Evolutionary conservation across 2,797 vertebrate species (phyloP).

Genomic region (Novumbra hubbsi): DNA sequence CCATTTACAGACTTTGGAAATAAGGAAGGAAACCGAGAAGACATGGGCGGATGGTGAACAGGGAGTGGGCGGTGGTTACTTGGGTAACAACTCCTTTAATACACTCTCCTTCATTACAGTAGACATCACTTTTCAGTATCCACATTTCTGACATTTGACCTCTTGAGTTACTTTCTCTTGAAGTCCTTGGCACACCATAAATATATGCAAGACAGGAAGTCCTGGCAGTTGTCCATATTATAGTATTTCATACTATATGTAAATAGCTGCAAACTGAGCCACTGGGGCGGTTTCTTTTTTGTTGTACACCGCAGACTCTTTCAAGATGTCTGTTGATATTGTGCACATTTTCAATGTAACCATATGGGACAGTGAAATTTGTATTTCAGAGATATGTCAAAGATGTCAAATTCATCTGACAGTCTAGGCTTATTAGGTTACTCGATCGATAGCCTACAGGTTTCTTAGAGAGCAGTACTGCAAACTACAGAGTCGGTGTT

Average conservation of each 20-base stretch:
- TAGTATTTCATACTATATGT: not conserved
- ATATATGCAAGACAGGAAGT: not conserved
- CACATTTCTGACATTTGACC: not conserved
- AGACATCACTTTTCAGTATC: not conserved
- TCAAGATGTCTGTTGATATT: no score
- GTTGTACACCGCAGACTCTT: not conserved
- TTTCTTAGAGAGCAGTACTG: not conserved
- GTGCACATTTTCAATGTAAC: no score
- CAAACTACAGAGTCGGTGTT: not conserved
- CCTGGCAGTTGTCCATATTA: not conserved
- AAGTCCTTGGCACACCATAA: not conserved
- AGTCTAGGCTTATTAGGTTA: no score
- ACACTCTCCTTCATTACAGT: not conserved
- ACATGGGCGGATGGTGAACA: not conserved
- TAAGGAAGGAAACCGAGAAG: slow-evolving; percentile 54
- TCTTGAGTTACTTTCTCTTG: not conserved
- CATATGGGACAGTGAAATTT: no score
- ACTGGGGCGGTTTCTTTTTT: not conserved
- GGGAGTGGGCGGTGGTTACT: not conserved
- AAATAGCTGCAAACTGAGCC: not conserved
- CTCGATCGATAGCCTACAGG: no score
- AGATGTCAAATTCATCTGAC: no score
- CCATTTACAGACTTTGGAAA: slow-evolving; percentile 30
- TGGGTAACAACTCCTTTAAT: no score
- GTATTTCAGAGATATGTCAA: no score